Evolutionary conservation across 2,888 invertebrate genomes (phyloP), one percentile per base, ranked within the genome.

Genomic region (Xanthia icteritia): DNA sequence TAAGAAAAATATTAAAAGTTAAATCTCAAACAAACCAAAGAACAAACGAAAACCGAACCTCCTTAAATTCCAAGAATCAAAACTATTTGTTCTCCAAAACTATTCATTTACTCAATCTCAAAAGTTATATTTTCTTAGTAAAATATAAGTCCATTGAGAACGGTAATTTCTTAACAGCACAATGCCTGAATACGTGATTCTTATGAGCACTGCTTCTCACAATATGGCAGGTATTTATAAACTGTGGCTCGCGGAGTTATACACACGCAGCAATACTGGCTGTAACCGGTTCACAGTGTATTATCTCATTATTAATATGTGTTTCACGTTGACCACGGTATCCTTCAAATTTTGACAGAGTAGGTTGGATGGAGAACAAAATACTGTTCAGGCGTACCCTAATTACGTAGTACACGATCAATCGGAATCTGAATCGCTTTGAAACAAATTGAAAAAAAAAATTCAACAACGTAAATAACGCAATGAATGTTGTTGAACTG

Each of bases 201-300:
- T 87, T 89, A 89, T 88, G 88, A 88, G 88, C 89, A 90, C 90
- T 89, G 87, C 90, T 91, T 89, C 91, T 89, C 87, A 91, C 91
- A 91, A 90, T 91, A 90, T 82, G 88, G 83, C 17, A 67, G 79
- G 85, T 93, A 92, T 94, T 94, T 94, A 94, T 93, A 94, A 93
- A 91, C 91, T 85, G 73, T 84, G 86, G 48, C 77, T 87, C 83
- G 74, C 76, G 76, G 81, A 75, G 76, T 89, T 89, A 88, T 45
- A 90, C 88, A 90, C 86, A 88, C 82, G 79, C 86, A 79, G 79
- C 58, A 36, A 69, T 87, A 90, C 92, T 87, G 90, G 86, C 84
- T 88, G 54, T 73, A 91, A 91, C 92, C 86, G 88, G 92, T 90
- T 86, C 71, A 66, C 39, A 36, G 27, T 15, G 69, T 77, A 78